Conservation (phyloP, 2,888 invertebrate genomes). For the Busseola fusca region DNA sequence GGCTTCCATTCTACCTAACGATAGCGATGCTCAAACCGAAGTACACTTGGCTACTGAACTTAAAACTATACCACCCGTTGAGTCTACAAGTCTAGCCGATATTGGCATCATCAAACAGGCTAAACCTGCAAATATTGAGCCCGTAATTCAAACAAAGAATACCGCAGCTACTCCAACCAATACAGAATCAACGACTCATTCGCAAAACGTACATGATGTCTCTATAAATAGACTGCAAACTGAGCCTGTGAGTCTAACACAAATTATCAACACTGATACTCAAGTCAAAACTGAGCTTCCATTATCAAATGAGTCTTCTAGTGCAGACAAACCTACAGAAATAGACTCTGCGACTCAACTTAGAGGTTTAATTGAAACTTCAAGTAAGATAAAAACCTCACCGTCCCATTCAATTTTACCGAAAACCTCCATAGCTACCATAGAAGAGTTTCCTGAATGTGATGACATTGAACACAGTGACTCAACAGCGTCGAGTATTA, state of each 20-base stretch:
- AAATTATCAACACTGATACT: constrained; percentile 28
- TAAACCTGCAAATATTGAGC: background rate
- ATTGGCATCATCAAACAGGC: constrained; percentile 33
- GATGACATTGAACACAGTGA: constrained; percentile 41
- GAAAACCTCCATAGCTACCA: constrained; percentile 35
- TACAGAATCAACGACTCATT: constrained; percentile 15
- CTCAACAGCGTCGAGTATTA: constrained; percentile 20
- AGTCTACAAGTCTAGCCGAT: constrained; percentile 39
- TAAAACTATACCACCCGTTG: background rate
- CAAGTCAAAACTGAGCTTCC: constrained; percentile 43
- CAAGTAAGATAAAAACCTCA: constrained; percentile 43
- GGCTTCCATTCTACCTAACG: constrained; percentile 11
- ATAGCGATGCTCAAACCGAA: background rate
- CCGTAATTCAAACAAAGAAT: constrained; percentile 5
- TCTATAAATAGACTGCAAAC: constrained; percentile 3
- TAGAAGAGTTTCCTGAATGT: constrained; percentile 48
- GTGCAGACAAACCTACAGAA: background rate
- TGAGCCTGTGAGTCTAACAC: constrained; percentile 35
- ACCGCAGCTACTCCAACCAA: background rate
- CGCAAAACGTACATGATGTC: background rate
- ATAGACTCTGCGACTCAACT: constrained; percentile 36
- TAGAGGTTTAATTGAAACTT: constrained; percentile 36
- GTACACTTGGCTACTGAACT: constrained; percentile 1
- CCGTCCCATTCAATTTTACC: constrained; percentile 42
- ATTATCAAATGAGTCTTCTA: constrained; percentile 40